A percentile compares a stretch with the other conserved stretches of the same genome.
Conservation (phyloP, 2,797 vertebrate genomes). For the Manis crassicaudata region DNA sequence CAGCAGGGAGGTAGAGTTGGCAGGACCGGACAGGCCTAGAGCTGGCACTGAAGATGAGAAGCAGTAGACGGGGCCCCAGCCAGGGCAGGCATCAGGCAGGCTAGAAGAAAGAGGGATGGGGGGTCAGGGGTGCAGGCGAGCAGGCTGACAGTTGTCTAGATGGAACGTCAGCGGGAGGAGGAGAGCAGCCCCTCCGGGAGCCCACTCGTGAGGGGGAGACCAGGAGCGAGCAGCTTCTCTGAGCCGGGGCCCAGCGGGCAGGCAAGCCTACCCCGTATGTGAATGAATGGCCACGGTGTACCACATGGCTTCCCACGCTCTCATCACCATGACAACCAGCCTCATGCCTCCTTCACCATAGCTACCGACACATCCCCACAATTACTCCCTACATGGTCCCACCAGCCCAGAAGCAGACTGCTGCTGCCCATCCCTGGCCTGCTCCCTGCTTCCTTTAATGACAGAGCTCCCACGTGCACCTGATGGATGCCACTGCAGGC, state of each 20-base stretch:
- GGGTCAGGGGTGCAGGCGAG: not conserved
- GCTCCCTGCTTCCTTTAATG: not conserved
- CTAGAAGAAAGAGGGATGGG: too few species aligned
- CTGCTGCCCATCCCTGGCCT: fast-evolving
- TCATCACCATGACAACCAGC: not conserved
- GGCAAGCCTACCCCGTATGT: not conserved
- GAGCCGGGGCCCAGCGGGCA: not conserved
- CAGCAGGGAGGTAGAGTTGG: not conserved
- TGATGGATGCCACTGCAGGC: not conserved
- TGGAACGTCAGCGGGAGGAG: fast-evolving
- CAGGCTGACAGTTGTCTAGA: fast-evolving
- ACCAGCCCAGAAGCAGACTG: fast-evolving
- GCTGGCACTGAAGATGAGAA: fast-evolving
- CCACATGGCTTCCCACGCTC: fast-evolving
- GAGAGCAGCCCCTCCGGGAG: not conserved
- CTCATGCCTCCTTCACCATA: not conserved
- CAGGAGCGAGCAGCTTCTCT: not conserved
- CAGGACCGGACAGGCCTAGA: fast-evolving
- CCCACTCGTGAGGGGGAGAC: fast-evolving
- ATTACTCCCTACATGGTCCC: fast-evolving
- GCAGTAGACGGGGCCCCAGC: not conserved
- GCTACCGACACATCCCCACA: fast-evolving
- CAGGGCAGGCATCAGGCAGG: not conserved
- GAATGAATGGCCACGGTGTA: fast-evolving
- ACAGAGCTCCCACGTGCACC: too few species aligned